phyloP scores from a whole-genome alignment of 2,797 vertebrate genomes.

The Acestrorhynchus altus region DNA sequence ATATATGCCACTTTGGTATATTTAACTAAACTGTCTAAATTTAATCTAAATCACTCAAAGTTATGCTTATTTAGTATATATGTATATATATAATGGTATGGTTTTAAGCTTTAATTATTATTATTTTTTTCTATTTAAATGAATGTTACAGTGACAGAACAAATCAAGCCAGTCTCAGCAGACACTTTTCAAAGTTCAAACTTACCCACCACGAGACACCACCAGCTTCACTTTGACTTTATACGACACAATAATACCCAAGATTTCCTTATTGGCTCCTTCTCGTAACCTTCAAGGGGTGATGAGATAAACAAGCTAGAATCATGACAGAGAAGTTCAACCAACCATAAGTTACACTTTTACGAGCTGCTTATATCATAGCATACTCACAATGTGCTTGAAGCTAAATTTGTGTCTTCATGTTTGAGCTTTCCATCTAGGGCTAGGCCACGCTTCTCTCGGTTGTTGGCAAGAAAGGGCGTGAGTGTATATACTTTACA shows the following conservation, averaged over 20 bases:
- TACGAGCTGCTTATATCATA: not conserved
- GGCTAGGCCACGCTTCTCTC: constrained; percentile 92
- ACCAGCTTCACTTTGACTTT: constrained; percentile 98
- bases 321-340: not conserved
- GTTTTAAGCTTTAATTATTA: no score
- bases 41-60: no score
- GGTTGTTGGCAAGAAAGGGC: constrained; percentile 92
- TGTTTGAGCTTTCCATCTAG: constrained; percentile 96
- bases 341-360: not conserved
- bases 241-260: constrained; percentile 96
- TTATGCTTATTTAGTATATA: no score
- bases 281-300: constrained; percentile 83
- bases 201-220: constrained; percentile 94
- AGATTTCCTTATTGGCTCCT: constrained; percentile 91
- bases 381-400: constrained; percentile 90
- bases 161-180: not conserved
- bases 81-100: no score
- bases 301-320: not conserved
- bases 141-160: not conserved
- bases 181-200: constrained; percentile 34
- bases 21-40: no score
- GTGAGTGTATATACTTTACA: constrained; percentile 96
- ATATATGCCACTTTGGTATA: no score
- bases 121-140: not conserved
- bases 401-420: constrained; percentile 96